Evolutionary conservation across 2,888 invertebrate genomes (phyloP).

Genomic region (Lingula anatina): DNA sequence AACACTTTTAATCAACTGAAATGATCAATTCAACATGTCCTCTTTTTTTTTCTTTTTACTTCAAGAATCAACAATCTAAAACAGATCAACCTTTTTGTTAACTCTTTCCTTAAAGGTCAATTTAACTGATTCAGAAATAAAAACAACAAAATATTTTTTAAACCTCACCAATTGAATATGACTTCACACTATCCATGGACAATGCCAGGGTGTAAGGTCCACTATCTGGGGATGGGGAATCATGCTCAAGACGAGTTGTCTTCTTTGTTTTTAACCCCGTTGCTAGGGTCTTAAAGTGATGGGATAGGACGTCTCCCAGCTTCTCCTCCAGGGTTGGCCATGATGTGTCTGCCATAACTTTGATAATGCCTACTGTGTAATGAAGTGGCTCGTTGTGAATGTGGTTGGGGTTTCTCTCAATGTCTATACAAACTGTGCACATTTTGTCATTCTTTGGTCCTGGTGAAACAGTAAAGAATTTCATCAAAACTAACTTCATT

Average conservation of each 20-base stretch:
- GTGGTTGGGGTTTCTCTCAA: neutral
- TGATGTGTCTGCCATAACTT: conserved; percentile 16
- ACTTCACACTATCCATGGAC: conserved; percentile 25
- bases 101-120: no score
- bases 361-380: conserved; percentile 20
- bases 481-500: no score
- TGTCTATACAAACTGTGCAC: neutral
- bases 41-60: no score
- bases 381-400: neutral
- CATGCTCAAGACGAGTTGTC: conserved; percentile 26
- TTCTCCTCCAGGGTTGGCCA: conserved; percentile 34
- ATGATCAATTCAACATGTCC: no score
- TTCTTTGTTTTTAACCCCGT: conserved; percentile 37
- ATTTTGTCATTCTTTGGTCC: neutral
- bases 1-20: no score
- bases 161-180: conserved; percentile 26
- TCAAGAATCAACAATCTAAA: no score
- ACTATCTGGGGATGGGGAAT: conserved; percentile 11
- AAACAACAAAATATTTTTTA: no score
- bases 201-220: conserved; percentile 27
- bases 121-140: no score
- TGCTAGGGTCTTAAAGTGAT: conserved; percentile 31
- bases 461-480: no score
- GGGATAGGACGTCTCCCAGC: conserved; percentile 20
- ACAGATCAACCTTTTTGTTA: no score